Evolutionary conservation across 2,797 vertebrate genomes (phyloP).

Genomic region (Nasua narica): DNA sequence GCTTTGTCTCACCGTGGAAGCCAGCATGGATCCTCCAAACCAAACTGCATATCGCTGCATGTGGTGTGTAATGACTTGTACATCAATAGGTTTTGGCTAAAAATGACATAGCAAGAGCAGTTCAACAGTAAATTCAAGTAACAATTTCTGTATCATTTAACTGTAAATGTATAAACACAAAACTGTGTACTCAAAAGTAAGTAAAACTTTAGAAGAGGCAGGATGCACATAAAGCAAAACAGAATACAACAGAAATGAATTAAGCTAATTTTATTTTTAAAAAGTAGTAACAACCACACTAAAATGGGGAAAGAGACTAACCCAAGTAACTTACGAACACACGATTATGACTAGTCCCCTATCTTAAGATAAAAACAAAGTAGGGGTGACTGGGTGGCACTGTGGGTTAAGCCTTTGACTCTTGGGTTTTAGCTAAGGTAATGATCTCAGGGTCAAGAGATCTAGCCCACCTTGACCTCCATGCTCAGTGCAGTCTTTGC

Average conservation of each 20-base stretch:
- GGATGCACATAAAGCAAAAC: not conserved
- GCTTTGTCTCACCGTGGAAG: conserved; percentile 89
- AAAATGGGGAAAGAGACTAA: not conserved
- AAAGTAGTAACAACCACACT: not conserved
- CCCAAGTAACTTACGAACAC: not conserved
- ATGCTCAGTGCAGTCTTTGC: not conserved
- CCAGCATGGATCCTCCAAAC: conserved; percentile 99
- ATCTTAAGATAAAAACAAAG: not conserved
- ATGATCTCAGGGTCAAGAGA: not conserved
- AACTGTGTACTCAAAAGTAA: not conserved
- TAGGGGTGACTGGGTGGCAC: not conserved
- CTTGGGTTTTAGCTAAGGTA: not conserved
- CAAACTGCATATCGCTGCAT: conserved; percentile 99
- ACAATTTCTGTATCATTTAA: conserved; percentile 22
- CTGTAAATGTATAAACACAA: not conserved
- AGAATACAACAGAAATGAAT: not conserved
- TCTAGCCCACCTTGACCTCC: not conserved
- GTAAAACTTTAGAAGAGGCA: not conserved
- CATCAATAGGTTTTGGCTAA: conserved; percentile 98
- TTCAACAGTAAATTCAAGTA: conserved; percentile 28
- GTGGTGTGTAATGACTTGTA: conserved; percentile 97
- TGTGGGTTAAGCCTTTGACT: not conserved
- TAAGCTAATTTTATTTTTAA: not conserved
- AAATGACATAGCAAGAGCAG: not conserved
- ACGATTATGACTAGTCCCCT: not conserved